Percentiles rank a stretch among this genome's conserved stretches.
These are phyloP conservation scores for Cryptosula pallasiana DNA, from an alignment of 2,888 invertebrate species.

Conservation along the genomic window DNA sequence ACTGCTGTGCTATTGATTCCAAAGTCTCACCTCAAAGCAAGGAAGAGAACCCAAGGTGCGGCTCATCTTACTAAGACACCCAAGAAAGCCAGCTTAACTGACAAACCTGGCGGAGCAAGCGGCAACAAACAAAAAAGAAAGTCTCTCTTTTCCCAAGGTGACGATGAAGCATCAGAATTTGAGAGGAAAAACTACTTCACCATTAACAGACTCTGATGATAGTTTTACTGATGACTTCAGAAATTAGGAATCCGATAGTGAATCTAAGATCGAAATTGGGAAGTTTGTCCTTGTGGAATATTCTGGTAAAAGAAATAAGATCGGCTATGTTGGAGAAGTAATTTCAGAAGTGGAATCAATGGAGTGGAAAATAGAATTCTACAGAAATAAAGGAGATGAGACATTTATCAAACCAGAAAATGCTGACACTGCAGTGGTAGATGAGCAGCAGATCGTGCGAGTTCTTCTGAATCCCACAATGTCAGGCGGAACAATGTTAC, in stretches of 20 bases:
- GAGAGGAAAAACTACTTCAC: not conserved
- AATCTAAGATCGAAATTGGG: not conserved
- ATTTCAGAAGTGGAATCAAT: not conserved
- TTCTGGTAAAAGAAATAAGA: not conserved
- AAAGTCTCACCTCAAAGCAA: not conserved
- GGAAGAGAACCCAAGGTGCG: not conserved
- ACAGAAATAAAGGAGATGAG: not conserved
- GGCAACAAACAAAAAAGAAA: not conserved
- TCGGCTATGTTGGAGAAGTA: not conserved
- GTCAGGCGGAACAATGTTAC: not conserved
- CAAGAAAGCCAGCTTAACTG: not conserved
- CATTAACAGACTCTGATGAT: not conserved
- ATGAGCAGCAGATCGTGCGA: not conserved
- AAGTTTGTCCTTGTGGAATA: not conserved
- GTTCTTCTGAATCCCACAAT: not conserved
- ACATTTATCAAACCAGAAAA: not conserved
- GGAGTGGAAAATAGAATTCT: not conserved
- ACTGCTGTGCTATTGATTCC: not conserved
- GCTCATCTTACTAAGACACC: not conserved
- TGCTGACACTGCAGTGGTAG: not conserved
- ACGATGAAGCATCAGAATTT: not conserved
- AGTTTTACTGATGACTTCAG: not conserved
- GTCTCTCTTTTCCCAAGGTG: not conserved
- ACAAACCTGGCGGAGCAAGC: not conserved
- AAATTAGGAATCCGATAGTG: not conserved